These are phyloP conservation scores for Delphinus delphis DNA, from an alignment of 2,113 vertebrate genomes.

Conservation along the genomic window DNA sequence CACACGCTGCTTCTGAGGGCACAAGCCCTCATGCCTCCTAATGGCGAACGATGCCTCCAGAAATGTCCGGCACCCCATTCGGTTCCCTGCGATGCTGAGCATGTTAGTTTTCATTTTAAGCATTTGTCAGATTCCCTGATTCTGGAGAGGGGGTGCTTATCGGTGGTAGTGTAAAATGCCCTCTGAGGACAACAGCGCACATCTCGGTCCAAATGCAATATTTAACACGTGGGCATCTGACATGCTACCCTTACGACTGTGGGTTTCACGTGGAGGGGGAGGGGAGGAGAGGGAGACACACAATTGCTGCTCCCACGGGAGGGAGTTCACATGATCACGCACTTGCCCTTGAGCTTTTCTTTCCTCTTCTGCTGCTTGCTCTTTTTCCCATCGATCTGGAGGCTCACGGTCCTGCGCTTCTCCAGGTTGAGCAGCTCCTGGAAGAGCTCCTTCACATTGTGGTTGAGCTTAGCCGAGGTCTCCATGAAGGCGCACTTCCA, in stretches of 20 bases:
- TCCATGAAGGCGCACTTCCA: constrained; percentile 92
- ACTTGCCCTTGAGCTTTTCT: constrained; percentile 90
- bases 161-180: background rate
- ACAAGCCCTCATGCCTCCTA: background rate
- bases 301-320: background rate
- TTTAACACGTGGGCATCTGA: constrained; percentile 56
- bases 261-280: constrained; percentile 13
- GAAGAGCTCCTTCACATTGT: constrained; percentile 89
- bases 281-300: background rate
- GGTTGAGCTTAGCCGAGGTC: constrained; percentile 89
- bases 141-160: background rate
- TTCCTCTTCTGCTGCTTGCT: constrained; percentile 90
- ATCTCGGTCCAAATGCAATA: constrained; percentile 58
- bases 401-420: constrained; percentile 89
- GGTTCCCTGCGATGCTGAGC: background rate
- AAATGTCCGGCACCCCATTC: background rate
- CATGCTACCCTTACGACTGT: constrained; percentile 50
- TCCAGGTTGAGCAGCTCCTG: constrained; percentile 89
- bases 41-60: background rate
- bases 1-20: background rate
- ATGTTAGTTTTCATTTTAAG: background rate
- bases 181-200: background rate
- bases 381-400: constrained; percentile 89
- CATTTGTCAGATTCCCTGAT: background rate
- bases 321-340: constrained; percentile 86